Base-by-base conservation (phyloP, 2,888 invertebrate species). In the Ophraella communa region DNA sequence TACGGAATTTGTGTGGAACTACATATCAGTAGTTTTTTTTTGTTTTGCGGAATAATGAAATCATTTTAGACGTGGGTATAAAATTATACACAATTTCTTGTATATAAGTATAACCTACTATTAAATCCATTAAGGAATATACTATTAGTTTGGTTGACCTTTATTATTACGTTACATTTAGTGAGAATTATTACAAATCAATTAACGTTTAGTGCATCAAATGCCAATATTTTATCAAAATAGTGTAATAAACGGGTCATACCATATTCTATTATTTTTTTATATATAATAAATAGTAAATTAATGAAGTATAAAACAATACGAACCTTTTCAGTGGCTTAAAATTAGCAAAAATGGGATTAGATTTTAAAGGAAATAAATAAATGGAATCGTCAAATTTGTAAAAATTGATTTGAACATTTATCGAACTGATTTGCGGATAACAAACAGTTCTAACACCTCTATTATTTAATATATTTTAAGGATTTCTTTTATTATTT, bases 101-200 rank as follows among this genome's bases (percentile, higher is more conserved):
- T n/a, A 45, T 21, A 20, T 7, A 45, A 3, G 20, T 45, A 20
- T 21, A 45, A 45, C 45, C 45, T 21, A 20, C 21, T 21, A 45
- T 45, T 45, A 45, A 45, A 45, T 45, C 45, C 45, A 45, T 45
- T 45, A 45, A 45, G 21, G 45, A 20, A 45, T n/a, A 45, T 45
- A 11, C 21, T 20, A 45, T 45, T 20, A 45, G 10, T 21, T 21
- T 21, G 5, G 11, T 45, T 21, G 21, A 45, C 45, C 45, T 45
- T 45, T 45, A 45, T 45, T 45, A n/a, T 10, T 20, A 21, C 21
- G 10, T 21, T 45, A 45, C 10, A 4, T 45, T 45, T 21, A 21
- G 20, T 20, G 3, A 21, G 20, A 44, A 21, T 21, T 45, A 45
- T 45, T 45, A 20, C 45, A 21, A 20, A 45, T 45, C 45, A 45